Conservation (phyloP, 2,113 vertebrate genomes). For the Thalassarche chlororhynchos region DNA sequence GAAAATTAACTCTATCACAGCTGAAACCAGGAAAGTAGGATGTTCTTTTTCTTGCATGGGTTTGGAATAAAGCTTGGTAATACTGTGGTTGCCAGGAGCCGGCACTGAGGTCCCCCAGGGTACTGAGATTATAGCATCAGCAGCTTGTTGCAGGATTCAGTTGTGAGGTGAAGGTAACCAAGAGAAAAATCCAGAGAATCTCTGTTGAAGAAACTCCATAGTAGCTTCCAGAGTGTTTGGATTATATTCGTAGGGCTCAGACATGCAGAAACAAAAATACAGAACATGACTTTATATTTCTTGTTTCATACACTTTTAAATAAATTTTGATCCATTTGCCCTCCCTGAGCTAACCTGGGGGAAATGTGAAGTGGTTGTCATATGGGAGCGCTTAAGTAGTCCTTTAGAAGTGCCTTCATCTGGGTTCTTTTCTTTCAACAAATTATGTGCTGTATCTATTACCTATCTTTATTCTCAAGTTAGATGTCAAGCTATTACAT, state of each 20-base stretch:
- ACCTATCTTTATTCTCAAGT: not conserved
- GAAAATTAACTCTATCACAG: no score
- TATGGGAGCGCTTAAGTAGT: not conserved
- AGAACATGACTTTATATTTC: not conserved
- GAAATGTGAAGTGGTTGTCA: not conserved
- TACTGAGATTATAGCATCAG: not conserved
- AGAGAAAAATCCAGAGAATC: not conserved
- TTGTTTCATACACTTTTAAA: not conserved
- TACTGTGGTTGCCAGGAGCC: not conserved
- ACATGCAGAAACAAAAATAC: not conserved
- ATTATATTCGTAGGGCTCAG: not conserved
- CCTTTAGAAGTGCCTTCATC: not conserved
- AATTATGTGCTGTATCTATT: not conserved
- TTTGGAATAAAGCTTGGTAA: not conserved
- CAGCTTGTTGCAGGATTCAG: not conserved
- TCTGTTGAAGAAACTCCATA: not conserved
- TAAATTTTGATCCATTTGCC: not conserved
- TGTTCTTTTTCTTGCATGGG: not conserved
- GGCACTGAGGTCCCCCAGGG: not conserved
- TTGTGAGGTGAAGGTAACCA: not conserved
- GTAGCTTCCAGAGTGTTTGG: not conserved
- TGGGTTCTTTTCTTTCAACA: not conserved
- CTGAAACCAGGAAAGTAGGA: no score
- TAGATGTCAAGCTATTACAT: not conserved
- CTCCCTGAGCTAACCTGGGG: not conserved